A percentile compares a stretch with the other conserved stretches of the same genome.
Conservation (phyloP, 2,113 vertebrate genomes). For the Coregonus clupeaformis region DNA sequence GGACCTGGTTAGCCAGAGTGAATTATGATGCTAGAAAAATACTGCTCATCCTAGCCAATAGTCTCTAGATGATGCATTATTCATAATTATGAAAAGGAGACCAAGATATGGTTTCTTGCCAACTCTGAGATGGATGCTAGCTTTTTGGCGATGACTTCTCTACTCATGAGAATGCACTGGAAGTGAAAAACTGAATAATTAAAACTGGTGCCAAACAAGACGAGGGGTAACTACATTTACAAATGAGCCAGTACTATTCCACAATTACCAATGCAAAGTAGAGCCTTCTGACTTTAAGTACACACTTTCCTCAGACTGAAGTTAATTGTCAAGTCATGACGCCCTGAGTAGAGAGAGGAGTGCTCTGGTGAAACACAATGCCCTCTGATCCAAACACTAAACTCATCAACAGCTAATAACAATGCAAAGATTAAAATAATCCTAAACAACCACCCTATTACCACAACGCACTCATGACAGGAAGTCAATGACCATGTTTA, state of each 20-base stretch:
- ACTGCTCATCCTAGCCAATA: not conserved
- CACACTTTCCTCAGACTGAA: not conserved
- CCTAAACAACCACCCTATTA: not conserved
- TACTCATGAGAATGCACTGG: not conserved
- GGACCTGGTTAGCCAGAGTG: constrained; percentile 6
- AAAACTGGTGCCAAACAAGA: not conserved
- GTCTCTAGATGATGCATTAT: not conserved
- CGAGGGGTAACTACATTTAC: constrained; percentile 11
- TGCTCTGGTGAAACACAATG: not conserved
- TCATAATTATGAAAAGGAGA: constrained; percentile 1
- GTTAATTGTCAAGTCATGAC: not conserved
- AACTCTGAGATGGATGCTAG: not conserved
- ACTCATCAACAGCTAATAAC: not conserved
- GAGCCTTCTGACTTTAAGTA: not conserved
- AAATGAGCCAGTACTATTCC: not conserved
- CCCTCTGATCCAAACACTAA: not conserved
- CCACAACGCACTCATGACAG: not conserved
- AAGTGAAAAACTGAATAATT: not conserved
- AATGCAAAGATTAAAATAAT: not conserved
- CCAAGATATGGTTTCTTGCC: not conserved
- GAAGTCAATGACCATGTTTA: not conserved
- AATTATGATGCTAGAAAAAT: not conserved
- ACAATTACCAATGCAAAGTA: constrained; percentile 14
- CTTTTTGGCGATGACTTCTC: not conserved
- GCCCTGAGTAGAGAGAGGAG: not conserved